A percentile compares a stretch with the other conserved stretches of the same genome.
Evolutionary conservation across 2,888 invertebrate genomes (phyloP).

Genomic region (Chorisops tibialis): DNA sequence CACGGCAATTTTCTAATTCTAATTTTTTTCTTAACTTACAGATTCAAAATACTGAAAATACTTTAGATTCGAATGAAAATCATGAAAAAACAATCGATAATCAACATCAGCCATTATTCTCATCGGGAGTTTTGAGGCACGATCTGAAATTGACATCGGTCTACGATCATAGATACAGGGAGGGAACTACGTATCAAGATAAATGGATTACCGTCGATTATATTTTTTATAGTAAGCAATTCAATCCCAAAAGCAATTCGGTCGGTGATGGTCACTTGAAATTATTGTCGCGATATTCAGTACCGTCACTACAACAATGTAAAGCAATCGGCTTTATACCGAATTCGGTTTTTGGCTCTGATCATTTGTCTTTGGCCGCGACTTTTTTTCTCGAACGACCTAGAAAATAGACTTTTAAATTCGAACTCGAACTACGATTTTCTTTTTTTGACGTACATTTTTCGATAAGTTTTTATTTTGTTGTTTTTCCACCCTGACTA

Average conservation of each 20-base stretch:
- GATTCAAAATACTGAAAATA: constrained; percentile 23
- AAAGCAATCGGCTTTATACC: constrained; percentile 62
- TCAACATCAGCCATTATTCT: constrained; percentile 31
- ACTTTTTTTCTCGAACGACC: constrained; percentile 53
- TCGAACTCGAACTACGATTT: no score
- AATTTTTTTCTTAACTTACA: constrained; percentile 12
- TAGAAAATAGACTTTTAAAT: not conserved
- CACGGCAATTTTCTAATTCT: not conserved
- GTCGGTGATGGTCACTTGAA: constrained; percentile 47
- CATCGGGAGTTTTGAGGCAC: constrained; percentile 62
- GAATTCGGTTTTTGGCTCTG: constrained; percentile 71
- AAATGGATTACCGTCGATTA: constrained; percentile 84
- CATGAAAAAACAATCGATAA: not conserved
- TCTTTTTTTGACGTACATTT: no score
- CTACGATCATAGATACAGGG: constrained; percentile 57
- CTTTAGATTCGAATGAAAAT: not conserved
- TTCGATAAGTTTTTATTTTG: no score
- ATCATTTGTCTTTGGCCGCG: constrained; percentile 79
- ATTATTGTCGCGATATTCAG: constrained; percentile 60
- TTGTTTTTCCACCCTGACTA: no score
- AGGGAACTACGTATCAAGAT: constrained; percentile 73
- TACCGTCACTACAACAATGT: constrained; percentile 66
- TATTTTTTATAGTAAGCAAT: constrained; percentile 69
- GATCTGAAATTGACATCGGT: constrained; percentile 65
- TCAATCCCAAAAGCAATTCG: constrained; percentile 31